Evolutionary conservation across 2,113 vertebrate genomes (phyloP).

Genomic region (Cettia cetti): DNA sequence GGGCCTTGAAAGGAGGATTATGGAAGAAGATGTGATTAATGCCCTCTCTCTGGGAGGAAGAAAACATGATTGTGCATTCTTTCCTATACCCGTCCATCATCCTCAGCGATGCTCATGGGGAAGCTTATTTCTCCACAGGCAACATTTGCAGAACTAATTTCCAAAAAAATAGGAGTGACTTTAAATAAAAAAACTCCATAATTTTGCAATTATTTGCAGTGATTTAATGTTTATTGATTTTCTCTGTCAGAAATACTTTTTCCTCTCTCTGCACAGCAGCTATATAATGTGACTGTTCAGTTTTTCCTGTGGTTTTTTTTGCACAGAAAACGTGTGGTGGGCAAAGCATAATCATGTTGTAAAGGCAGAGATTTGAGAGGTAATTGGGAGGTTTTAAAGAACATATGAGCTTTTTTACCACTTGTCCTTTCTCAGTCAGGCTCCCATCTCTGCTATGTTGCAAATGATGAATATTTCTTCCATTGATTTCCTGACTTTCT

Average conservation of each 20-base stretch:
- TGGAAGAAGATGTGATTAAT: conserved; percentile 45
- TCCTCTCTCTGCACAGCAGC: background rate
- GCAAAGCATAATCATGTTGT: background rate
- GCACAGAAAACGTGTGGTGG: background rate
- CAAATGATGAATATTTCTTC: background rate
- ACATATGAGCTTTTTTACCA: background rate
- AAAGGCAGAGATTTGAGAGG: background rate
- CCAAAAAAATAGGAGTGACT: background rate
- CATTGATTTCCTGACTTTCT: conserved; percentile 1
- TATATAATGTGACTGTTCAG: background rate
- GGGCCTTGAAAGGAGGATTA: conserved; percentile 33
- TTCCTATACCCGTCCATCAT: conserved; percentile 19
- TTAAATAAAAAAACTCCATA: background rate
- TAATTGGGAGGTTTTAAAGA: background rate
- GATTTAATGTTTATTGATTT: conserved; percentile 1
- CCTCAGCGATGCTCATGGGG: background rate
- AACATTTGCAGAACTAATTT: conserved; percentile 51
- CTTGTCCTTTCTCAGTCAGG: background rate
- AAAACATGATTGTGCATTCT: conserved; percentile 23
- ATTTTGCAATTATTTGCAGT: conserved; percentile 15
- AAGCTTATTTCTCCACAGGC: conserved; percentile 1
- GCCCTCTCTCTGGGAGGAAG: conserved; percentile 27
- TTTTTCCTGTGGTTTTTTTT: background rate
- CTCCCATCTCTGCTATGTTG: background rate
- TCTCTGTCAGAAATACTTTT: background rate